Conservation (phyloP, 2,888 invertebrate genomes). For the Sclerodermus sp. region DNA sequence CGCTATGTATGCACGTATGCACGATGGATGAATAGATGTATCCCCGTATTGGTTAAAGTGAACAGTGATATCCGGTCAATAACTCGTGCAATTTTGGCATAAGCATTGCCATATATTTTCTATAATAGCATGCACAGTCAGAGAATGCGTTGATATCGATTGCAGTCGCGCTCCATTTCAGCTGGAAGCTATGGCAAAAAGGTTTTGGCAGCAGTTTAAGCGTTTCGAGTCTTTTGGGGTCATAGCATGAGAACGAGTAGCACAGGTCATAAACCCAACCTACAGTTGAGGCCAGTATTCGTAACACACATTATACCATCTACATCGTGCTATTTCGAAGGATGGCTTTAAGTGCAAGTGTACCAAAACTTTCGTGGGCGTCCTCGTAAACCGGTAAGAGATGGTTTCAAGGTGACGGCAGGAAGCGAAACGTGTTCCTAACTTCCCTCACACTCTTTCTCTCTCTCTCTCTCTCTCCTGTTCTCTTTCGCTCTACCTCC, state of each 20-base stretch:
- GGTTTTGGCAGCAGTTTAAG: conserved; percentile 23
- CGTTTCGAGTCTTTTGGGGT: conserved; percentile 22
- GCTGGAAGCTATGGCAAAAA: conserved; percentile 18
- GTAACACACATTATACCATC: conserved; percentile 29
- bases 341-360: conserved; percentile 35
- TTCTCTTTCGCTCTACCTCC: no score
- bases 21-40: no score
- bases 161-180: no score
- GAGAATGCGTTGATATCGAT: no score
- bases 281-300: conserved; percentile 18
- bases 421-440: conserved; percentile 32
- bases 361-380: conserved; percentile 28
- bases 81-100: no score
- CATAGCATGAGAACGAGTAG: conserved; percentile 21
- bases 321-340: conserved; percentile 30
- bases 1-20: no score
- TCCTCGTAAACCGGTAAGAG: conserved; percentile 36
- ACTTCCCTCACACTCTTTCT: conserved; percentile 2
- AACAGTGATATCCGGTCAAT: no score
- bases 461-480: not conserved
- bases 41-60: no score
- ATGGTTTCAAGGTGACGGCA: conserved; percentile 34
- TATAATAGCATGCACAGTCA: no score
- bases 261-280: conserved; percentile 26
- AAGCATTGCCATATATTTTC: no score